Evolutionary conservation across 2,888 invertebrate genomes (phyloP).

Genomic region (Scaptomyza caliginosa): DNA sequence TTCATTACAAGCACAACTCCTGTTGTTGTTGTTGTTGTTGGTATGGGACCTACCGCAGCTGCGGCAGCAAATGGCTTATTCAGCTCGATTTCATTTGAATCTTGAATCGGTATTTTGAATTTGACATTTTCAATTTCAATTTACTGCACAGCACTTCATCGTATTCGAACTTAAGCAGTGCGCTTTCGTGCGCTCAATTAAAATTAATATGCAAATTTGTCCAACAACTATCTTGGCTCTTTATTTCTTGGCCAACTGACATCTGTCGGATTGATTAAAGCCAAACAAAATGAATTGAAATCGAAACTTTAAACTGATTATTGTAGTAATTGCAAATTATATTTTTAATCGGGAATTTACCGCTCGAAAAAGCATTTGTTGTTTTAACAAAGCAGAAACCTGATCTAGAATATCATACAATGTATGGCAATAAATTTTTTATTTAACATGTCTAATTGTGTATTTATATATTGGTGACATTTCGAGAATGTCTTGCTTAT

Average conservation of each 20-base stretch:
- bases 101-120: constrained; percentile 41
- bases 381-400: constrained; percentile 39
- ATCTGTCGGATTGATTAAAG: constrained; percentile 62
- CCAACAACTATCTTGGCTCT: constrained; percentile 16
- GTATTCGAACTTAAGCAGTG: constrained; percentile 1
- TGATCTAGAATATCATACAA: constrained; percentile 42
- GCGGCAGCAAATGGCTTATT: constrained; percentile 49
- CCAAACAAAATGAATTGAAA: constrained; percentile 15
- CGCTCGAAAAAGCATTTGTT: constrained; percentile 8
- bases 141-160: constrained; percentile 38
- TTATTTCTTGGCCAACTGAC: constrained; percentile 32
- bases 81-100: constrained; percentile 40
- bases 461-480: constrained; percentile 40
- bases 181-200: constrained; percentile 59
- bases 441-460: constrained; percentile 41
- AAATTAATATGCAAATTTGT: constrained; percentile 77
- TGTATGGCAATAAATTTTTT: constrained; percentile 31
- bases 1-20: constrained; percentile 50
- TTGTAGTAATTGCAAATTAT: constrained; percentile 31
- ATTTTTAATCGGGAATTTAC: constrained; percentile 27
- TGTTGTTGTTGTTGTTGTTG: neutral
- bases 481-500: constrained; percentile 20
- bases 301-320: constrained; percentile 20
- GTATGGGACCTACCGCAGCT: constrained; percentile 49
- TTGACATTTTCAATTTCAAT: constrained; percentile 75